These are phyloP conservation scores for Etheostoma cragini DNA, from an alignment of 2,113 vertebrate genomes.

Conservation along the genomic window DNA sequence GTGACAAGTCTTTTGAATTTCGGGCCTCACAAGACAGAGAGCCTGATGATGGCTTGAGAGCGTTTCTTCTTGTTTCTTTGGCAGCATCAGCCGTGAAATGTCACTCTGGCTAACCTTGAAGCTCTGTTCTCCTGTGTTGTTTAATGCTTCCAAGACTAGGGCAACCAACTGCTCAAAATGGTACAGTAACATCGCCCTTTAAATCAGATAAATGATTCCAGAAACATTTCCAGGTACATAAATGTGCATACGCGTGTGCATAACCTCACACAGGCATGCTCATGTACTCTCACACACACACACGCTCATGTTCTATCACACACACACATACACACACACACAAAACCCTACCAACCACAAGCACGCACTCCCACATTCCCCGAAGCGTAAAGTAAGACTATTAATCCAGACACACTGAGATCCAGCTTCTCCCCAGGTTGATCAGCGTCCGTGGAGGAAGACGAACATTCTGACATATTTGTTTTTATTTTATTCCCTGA, in stretches of 20 bases:
- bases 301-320: neutral
- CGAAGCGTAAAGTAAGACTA: constrained; percentile 83
- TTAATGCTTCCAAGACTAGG: constrained; percentile 64
- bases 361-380: constrained; percentile 76
- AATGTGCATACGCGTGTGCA: constrained; percentile 49
- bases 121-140: constrained; percentile 67
- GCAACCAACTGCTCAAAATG: constrained; percentile 64
- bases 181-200: constrained; percentile 44
- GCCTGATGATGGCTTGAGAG: constrained; percentile 74
- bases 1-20: constrained; percentile 84
- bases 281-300: constrained; percentile 10
- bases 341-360: constrained; percentile 31
- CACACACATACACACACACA: constrained; percentile 25
- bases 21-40: constrained; percentile 74
- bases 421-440: constrained; percentile 84
- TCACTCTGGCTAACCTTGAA: constrained; percentile 73
- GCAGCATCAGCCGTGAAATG: constrained; percentile 69
- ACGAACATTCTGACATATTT: constrained; percentile 89
- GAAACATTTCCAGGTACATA: constrained; percentile 65
- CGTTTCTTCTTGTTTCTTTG: constrained; percentile 66
- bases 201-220: constrained; percentile 72
- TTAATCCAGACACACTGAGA: constrained; percentile 81
- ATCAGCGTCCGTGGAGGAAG: constrained; percentile 87
- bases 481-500: constrained; percentile 86
- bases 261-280: constrained; percentile 32